Percentiles rank a stretch among this genome's conserved stretches.
Evolutionary conservation across 1,140 invertebrate species (phyloP).

Genomic region (Aricia agestis): DNA sequence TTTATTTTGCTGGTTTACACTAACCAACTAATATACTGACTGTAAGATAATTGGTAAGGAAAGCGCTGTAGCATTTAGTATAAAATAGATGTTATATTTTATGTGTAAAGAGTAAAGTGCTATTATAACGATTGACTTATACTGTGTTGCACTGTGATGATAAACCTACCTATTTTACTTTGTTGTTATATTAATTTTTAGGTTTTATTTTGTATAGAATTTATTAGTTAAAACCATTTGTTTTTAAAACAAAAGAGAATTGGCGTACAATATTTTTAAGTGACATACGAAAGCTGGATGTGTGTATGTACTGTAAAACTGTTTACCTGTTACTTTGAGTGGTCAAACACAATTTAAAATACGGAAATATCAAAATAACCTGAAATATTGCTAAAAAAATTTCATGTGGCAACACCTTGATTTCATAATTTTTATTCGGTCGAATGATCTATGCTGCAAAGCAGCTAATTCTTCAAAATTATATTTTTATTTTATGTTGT

Average conservation of each 20-base stretch:
- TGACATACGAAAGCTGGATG: too few species aligned
- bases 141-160: conserved; percentile 17
- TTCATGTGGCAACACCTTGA: too few species aligned
- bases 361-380: too few species aligned
- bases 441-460: too few species aligned
- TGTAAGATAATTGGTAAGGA: background rate
- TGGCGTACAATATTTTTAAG: background rate
- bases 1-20: too few species aligned
- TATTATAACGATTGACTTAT: conserved; percentile 15
- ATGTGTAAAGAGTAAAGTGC: conserved; percentile 14
- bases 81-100: conserved; percentile 16
- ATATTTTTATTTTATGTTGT: too few species aligned
- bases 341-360: too few species aligned
- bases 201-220: conserved; percentile 30
- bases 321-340: too few species aligned
- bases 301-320: too few species aligned
- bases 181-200: conserved; percentile 40
- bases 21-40: background rate
- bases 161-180: conserved; percentile 43
- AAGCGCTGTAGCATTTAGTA: conserved; percentile 9
- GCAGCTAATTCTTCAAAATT: too few species aligned
- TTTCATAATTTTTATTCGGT: too few species aligned
- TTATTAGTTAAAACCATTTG: conserved; percentile 15
- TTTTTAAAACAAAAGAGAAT: background rate
- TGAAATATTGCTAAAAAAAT: too few species aligned